Conservation (phyloP, 2,888 invertebrate species). For the Torymus auratus region DNA sequence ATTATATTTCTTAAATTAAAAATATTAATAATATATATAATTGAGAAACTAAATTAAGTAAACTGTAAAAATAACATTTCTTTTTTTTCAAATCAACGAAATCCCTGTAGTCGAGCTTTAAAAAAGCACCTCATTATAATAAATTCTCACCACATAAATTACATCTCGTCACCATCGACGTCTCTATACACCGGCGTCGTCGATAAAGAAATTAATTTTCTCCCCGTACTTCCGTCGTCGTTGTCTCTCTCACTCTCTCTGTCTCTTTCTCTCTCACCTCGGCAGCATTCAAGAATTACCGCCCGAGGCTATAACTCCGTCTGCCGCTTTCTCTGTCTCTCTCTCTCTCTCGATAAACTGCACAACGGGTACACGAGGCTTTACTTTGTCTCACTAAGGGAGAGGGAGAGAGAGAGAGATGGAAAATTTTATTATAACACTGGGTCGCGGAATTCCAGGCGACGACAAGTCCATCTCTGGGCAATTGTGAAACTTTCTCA, state of each 20-base stretch:
- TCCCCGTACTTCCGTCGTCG: not conserved
- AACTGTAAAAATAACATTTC: too few species aligned
- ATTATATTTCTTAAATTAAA: too few species aligned
- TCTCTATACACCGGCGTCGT: not conserved
- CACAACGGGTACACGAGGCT: too few species aligned
- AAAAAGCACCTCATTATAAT: too few species aligned
- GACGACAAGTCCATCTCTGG: slow-evolving; percentile 35
- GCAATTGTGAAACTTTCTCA: slow-evolving; percentile 24
- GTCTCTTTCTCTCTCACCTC: not conserved
- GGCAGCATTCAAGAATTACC: slow-evolving; percentile 22
- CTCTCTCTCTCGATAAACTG: not conserved
- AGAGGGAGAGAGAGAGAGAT: not conserved
- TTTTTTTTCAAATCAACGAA: too few species aligned
- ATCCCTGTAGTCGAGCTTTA: too few species aligned
- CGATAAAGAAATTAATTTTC: slow-evolving; percentile 24
- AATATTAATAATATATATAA: too few species aligned
- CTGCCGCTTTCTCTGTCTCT: not conserved
- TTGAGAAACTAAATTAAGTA: too few species aligned
- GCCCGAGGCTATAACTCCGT: slow-evolving; percentile 1
- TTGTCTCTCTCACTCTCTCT: too few species aligned
- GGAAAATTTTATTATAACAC: slow-evolving; percentile 47
- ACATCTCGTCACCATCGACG: not conserved
- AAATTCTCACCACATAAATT: not conserved
- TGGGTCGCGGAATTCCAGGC: not conserved
- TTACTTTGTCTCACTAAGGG: not conserved